These are phyloP conservation scores for Luperina testacea DNA, from an alignment of 2,888 invertebrate species.

Conservation along the genomic window DNA sequence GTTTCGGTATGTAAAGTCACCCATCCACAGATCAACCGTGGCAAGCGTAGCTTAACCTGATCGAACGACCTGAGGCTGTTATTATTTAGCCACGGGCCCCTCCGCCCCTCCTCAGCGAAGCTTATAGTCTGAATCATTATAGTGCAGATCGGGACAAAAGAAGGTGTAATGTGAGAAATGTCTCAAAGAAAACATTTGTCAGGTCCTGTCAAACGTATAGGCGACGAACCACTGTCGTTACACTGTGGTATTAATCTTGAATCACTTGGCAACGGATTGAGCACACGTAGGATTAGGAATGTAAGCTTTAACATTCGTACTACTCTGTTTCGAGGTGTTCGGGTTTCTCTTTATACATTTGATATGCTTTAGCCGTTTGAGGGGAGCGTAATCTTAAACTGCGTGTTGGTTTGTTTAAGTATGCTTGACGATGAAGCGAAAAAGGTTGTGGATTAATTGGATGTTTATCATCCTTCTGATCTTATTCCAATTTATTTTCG, in stretches of 20 bases:
- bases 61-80: no score
- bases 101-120: no score
- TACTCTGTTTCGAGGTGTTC: slow-evolving; percentile 14
- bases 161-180: neutral
- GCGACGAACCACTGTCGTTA: slow-evolving; percentile 15
- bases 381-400: slow-evolving; percentile 20
- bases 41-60: no score
- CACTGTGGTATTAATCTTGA: slow-evolving; percentile 66
- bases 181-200: neutral
- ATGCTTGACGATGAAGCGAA: slow-evolving; percentile 5
- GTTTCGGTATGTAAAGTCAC: no score
- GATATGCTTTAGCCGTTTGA: slow-evolving; percentile 12
- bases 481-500: neutral
- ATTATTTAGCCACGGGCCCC: no score
- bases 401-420: slow-evolving; percentile 14
- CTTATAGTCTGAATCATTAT: neutral
- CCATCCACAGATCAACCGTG: no score
- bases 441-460: slow-evolving; percentile 4
- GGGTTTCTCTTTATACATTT: slow-evolving; percentile 34
- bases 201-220: neutral
- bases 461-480: slow-evolving; percentile 18
- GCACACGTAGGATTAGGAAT: slow-evolving; percentile 38
- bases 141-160: no score
- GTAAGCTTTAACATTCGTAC: slow-evolving; percentile 44
- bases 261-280: slow-evolving; percentile 70